Conservation (phyloP, 30 jellyfish, hydroid and myxozoan genomes). For the Aurelia coerulea region DNA sequence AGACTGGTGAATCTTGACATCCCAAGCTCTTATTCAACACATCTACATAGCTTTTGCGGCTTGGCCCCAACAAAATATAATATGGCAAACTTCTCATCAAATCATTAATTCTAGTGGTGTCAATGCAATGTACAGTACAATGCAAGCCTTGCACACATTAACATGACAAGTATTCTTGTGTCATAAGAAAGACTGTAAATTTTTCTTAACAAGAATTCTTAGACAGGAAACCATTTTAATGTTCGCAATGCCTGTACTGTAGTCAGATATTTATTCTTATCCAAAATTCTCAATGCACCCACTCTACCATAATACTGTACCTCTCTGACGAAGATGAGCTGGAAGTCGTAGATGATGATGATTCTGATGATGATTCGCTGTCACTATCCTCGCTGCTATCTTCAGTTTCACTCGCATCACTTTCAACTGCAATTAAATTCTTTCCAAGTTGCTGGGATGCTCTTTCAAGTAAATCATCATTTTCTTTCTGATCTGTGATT, state of each 20-base stretch:
- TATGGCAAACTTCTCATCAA: neutral
- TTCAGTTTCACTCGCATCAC: slow-evolving; percentile 60
- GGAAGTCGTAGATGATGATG: slow-evolving; percentile 23
- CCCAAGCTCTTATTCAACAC: too few species aligned
- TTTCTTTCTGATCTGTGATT: neutral
- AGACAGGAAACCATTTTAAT: neutral
- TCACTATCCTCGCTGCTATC: neutral
- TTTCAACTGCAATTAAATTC: slow-evolving; percentile 9
- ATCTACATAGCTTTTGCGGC: too few species aligned
- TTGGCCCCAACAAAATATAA: too few species aligned
- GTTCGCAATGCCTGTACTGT: too few species aligned
- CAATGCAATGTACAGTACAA: neutral
- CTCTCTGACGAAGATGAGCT: slow-evolving; percentile 41
- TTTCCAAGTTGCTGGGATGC: slow-evolving; percentile 32
- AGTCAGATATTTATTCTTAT: too few species aligned
- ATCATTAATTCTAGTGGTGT: neutral
- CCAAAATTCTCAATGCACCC: too few species aligned
- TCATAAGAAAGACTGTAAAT: too few species aligned
- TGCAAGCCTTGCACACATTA: neutral
- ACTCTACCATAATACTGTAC: neutral
- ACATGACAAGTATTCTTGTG: neutral
- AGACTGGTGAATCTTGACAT: too few species aligned
- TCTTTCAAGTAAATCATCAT: slow-evolving; percentile 13
- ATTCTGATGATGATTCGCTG: neutral
- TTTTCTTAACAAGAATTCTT: neutral